Conservation (phyloP, 23 tunicate genomes). For the Botrylloides violaceus region DNA sequence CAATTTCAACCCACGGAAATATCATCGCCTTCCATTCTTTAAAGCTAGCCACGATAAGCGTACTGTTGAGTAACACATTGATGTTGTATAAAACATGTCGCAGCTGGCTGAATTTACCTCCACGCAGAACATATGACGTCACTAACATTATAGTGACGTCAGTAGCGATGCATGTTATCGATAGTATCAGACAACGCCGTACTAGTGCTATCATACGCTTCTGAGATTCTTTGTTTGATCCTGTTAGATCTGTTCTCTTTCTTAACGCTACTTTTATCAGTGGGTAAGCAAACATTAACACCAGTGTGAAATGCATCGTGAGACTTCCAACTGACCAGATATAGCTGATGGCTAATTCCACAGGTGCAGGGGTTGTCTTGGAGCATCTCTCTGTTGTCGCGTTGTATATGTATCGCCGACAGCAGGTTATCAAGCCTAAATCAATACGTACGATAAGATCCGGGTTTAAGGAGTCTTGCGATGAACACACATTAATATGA, state of each 20-base stretch:
- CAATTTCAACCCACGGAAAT: background rate
- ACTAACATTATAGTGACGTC: slow-evolving; percentile 8
- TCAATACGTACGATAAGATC: background rate
- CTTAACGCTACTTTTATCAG: background rate
- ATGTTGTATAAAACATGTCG: slow-evolving; percentile 21
- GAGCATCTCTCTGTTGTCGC: background rate
- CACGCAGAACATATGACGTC: background rate
- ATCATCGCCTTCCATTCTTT: slow-evolving; percentile 17
- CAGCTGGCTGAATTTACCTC: background rate
- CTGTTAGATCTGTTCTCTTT: background rate
- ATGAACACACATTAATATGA: no score
- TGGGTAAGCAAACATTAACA: slow-evolving; percentile 11
- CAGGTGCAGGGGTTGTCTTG: background rate
- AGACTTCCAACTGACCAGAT: slow-evolving; percentile 16
- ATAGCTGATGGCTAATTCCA: background rate
- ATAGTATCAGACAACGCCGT: slow-evolving; percentile 14
- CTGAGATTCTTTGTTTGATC: background rate
- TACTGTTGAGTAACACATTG: slow-evolving; percentile 5
- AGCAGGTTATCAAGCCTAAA: slow-evolving; percentile 10
- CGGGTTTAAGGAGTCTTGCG: no score
- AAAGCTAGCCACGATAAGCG: slow-evolving; percentile 9
- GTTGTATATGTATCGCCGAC: slow-evolving; percentile 15
- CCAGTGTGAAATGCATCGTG: slow-evolving; percentile 4
- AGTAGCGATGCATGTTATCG: background rate
- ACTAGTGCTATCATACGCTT: slow-evolving; percentile 20